Base-by-base conservation (phyloP, 2,888 invertebrate genomes). In the Ochropleura plecta region DNA sequence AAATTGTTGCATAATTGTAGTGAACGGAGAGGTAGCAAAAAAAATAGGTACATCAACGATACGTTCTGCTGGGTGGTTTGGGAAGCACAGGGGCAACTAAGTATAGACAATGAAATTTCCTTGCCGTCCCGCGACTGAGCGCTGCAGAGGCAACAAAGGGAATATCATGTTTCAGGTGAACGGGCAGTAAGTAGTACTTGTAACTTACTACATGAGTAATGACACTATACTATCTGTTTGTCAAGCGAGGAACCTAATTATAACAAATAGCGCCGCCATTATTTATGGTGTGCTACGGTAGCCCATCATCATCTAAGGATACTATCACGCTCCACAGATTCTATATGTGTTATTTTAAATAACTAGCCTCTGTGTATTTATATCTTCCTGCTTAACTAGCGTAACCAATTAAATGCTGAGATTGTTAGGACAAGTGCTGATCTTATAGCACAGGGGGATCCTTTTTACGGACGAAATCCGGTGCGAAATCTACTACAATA, bases 31-130 rank as follows among this genome's bases (percentile, higher is more conserved):
- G 14, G n/a, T 40, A n/a, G 49, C 42, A 20, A 53, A 46, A 64
- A 46, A 64, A 64, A n/a, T 40, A 64, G 48, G 55, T 46, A 79
- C 30, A 67, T 48, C 14, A 20, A 20, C 55, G 55, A 48, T 5
- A 51, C 42, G 67, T 59, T 73, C 64, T 65, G 64, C 53, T 12
- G 40, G 67, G 51, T 78, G 66, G 67, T 64, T 64, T 57, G 78
- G 67, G 78, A 78, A 73, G 67, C 57, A 40, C 53, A 68, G 30
- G 59, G 64, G 68, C 73, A 78, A 73, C 78, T 78, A 78, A 77
- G 53, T 77, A 71, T 72, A 72, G 71, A 10, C 48, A 48, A 44
- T 46, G 65, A 78, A 12, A 62, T 62, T 60, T 60, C 18, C 12
- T 20, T 40, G 48, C 20, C 48, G n/a, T 65, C 46, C 64, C 18